phyloP scores from a whole-genome alignment of 2,888 invertebrate species.

The Ctena decussata region DNA sequence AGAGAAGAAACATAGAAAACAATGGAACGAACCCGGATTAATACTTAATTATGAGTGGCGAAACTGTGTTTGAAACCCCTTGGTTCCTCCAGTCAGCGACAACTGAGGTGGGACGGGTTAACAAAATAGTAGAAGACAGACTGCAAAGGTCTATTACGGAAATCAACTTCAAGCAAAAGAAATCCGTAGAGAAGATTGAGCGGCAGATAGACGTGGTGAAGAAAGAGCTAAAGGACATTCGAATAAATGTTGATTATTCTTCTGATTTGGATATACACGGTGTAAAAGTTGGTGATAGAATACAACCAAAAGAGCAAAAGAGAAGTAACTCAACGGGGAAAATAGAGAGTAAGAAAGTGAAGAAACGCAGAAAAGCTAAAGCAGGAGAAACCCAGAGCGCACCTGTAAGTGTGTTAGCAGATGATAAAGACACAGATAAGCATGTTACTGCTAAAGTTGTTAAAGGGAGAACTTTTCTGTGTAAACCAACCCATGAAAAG shows the following conservation, averaged over 20 bases:
- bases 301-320: background rate
- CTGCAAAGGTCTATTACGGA: background rate
- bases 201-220: background rate
- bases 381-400: slow-evolving; percentile 10
- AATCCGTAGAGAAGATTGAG: background rate
- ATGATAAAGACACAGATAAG: background rate
- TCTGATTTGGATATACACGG: background rate
- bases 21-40: too few relatives aligned
- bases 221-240: background rate
- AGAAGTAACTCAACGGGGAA: background rate
- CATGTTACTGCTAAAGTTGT: background rate
- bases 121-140: background rate
- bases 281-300: background rate
- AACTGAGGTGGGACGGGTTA: background rate
- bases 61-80: background rate
- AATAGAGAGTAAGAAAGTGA: slow-evolving; percentile 28
- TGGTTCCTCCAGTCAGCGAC: background rate
- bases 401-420: background rate
- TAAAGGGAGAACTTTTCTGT: background rate
- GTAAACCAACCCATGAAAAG: background rate
- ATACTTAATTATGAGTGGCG: too few relatives aligned
- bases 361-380: slow-evolving; percentile 40
- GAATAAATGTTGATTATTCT: background rate
- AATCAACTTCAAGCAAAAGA: background rate
- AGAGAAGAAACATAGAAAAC: too few relatives aligned